Base-by-base conservation (phyloP, 2,797 vertebrate genomes). In the Arrhamphus sclerolepis region DNA sequence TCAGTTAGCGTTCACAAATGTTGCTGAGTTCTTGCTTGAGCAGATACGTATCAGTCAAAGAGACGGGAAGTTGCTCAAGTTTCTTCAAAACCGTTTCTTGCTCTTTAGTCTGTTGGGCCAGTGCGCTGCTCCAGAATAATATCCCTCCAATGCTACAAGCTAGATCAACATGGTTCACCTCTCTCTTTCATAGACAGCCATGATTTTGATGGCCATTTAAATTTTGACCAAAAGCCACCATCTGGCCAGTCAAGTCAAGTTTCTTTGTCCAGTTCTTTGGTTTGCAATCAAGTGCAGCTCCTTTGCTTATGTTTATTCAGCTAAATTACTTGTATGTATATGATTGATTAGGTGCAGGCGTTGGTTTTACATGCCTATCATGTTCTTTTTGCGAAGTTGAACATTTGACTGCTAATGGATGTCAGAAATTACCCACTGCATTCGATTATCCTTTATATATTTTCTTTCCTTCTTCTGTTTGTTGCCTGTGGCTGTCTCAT, bases 401-500 rank as follows among this genome's bases (percentile, higher is more conserved):
- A 56, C 42, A 18, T 46, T 11, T 50, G 18, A 66, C 56, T 56
- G 69, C 59, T 66, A 29, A 61, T 69, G 73, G 66, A 62, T 81
- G 70, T 60, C 70, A 66, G 71, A 75, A 82, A 75, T 80, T 57
- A 72, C 66, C 39, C 61, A 1, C 13, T 31, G 17, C 50, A 63
- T 70, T 52, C 20, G 51, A 70, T 77, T 65, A 46, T 16, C 22
- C 49, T 54, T 43, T 24, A 41, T 62, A 38, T 66, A 46, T 49
- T 31, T 47, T n/a, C 9, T 17, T 5, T 11, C 11, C 5, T 26
- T 24, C 40, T 26, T 40, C 20, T 20, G 61, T 71, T 51, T 67
- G 42, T 72, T 43, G 76, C 78, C 65, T 43, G 24, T 62, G 63
- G 78, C 75, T 68, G 21, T 64, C 79, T 85, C 76, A 79, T 82